Evolutionary conservation across 2,888 invertebrate species (phyloP), one percentile per base, ranked within the genome.

Genomic region (Cantharis rufa): DNA sequence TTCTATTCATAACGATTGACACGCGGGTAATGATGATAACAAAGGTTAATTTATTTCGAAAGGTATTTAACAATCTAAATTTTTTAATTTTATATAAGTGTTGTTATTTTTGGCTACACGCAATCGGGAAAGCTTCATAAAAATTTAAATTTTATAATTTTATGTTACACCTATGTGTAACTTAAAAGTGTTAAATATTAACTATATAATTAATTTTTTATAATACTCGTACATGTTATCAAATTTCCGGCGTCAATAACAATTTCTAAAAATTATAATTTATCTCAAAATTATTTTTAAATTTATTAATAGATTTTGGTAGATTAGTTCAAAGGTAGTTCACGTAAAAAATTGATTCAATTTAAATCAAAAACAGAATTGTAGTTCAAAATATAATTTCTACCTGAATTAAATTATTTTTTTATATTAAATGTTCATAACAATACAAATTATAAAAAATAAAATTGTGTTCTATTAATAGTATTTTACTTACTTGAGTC

Each of bases 1-100:
- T 80, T 80, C 80, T 80, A 82, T 83, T 83, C 82, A 83, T 82
- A 82, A 79, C 84, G 82, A 85, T 84, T 85, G 85, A 84, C 85
- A 84, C 80, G 84, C 81, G 27, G 73, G 73, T 62, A 18, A 72
- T 74, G 71, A 64, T 63, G 71, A 74, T 76, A 78, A 71, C 74
- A 78, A 78, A 78, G 78, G 78, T 76, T 78, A 78, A 76, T 78
- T 73, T 74, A 63, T 15, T 61, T 48, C 10, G 16, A 66, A 66
- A 66, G 64, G 64, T 66, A 66, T 66, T 70, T 28, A 13, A 15
- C n/a, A 48, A 48, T 48, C 48, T n/a, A 48, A 48, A 48, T 48
- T 48, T 48, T 48, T 48, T 48, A 48, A 48, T 48, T 48, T 48
- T 48, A 48, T n/a, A 48, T 48, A 48, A 48, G 48, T 48, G 48